Conservation (phyloP, 2,113 vertebrate genomes). For the Nesogale talazaci region DNA sequence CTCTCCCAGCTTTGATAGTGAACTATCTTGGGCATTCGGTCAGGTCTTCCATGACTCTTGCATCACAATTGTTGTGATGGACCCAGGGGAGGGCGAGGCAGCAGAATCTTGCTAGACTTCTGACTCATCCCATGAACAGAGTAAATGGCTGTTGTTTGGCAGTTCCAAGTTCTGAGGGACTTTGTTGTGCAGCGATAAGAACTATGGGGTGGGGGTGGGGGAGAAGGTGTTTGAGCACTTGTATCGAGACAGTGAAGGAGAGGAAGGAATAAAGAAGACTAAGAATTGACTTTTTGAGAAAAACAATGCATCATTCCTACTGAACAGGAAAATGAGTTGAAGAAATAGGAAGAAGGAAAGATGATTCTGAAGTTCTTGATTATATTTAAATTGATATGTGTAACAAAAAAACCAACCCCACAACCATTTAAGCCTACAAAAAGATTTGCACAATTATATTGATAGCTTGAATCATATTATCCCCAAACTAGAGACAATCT, state of each 20-base stretch:
- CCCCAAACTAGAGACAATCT: neutral
- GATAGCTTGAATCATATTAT: neutral
- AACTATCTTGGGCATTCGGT: no score
- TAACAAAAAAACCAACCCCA: slow-evolving; percentile 14
- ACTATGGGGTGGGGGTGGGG: neutral
- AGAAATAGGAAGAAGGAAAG: neutral
- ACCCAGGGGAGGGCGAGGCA: neutral
- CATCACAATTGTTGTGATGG: neutral
- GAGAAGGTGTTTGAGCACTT: neutral
- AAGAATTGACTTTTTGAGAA: neutral
- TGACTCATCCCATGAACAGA: neutral
- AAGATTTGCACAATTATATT: neutral
- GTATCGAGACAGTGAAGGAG: neutral
- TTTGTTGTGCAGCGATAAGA: neutral
- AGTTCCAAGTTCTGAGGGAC: neutral
- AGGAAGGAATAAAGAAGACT: neutral
- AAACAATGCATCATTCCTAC: neutral
- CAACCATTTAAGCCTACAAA: neutral
- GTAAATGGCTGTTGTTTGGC: neutral
- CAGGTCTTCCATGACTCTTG: neutral
- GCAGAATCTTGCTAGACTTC: neutral
- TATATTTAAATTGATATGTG: neutral
- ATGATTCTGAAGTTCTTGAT: neutral
- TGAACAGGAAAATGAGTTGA: neutral
- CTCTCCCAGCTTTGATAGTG: neutral